phyloP scores from a whole-genome alignment of 2,113 vertebrate genomes.

The Triplophysa dalaica region DNA sequence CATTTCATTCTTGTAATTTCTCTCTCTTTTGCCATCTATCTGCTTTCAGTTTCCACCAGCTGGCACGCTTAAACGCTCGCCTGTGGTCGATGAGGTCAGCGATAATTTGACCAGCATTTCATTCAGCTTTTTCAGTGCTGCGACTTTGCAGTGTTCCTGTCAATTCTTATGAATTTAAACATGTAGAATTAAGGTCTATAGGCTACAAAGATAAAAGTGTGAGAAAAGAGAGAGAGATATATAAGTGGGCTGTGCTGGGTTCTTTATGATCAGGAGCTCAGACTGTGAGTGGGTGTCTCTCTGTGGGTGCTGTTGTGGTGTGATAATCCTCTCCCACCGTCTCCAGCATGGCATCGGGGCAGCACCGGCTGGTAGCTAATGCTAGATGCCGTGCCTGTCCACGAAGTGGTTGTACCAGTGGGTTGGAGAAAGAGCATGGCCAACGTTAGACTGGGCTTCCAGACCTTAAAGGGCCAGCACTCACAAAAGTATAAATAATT shows the following conservation, averaged over 20 bases:
- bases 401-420: conserved; percentile 4
- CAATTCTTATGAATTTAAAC: no score
- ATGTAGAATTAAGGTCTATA: not conserved
- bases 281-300: conserved; percentile 62
- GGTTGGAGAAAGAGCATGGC: not conserved
- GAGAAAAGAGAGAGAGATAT: conserved; percentile 47
- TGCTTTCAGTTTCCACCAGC: conserved; percentile 36
- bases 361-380: conserved; percentile 43
- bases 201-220: conserved; percentile 35
- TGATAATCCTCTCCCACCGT: conserved; percentile 40
- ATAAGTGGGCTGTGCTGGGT: conserved; percentile 49
- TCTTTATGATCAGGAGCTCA: conserved; percentile 52
- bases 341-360: conserved; percentile 38
- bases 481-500: not conserved
- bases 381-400: not conserved
- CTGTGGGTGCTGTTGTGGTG: conserved; percentile 54
- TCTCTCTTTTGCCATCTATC: conserved; percentile 50
- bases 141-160: not conserved
- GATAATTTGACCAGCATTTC: conserved; percentile 19
- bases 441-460: no score
- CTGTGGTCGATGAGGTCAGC: conserved; percentile 14
- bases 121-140: not conserved
- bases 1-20: conserved; percentile 59
- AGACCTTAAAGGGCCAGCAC: not conserved
- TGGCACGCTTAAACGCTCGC: conserved; percentile 3